Percentiles rank a stretch among this genome's conserved stretches.
Conservation (phyloP, 2,888 invertebrate genomes). For the Allacma fusca region DNA sequence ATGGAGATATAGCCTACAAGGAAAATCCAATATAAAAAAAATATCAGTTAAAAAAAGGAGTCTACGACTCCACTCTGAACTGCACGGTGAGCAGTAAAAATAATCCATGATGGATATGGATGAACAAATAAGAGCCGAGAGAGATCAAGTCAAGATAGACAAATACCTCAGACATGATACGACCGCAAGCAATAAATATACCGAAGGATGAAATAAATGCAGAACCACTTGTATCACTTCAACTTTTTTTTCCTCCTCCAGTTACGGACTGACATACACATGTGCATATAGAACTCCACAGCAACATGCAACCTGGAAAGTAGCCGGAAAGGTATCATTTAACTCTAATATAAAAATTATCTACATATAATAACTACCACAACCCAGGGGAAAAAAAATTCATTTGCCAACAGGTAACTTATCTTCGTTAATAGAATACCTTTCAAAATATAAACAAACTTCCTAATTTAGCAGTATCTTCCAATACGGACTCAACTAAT, state of each 20-base stretch:
- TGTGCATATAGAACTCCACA: too few species aligned
- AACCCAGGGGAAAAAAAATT: background rate
- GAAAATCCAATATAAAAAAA: too few species aligned
- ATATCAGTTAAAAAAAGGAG: too few species aligned
- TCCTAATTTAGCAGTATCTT: slow-evolving; percentile 7
- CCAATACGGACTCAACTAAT: too few species aligned
- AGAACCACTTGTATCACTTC: slow-evolving; percentile 30
- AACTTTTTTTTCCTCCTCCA: background rate
- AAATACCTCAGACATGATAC: slow-evolving; percentile 37
- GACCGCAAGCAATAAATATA: slow-evolving; percentile 28
- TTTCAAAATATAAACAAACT: background rate
- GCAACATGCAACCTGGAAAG: too few species aligned
- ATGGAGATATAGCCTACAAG: too few species aligned
- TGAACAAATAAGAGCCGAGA: slow-evolving; percentile 43
- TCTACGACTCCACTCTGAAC: too few species aligned
- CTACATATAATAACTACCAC: background rate
- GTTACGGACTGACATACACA: background rate
- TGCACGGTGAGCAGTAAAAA: slow-evolving; percentile 24
- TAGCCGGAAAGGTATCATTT: too few species aligned
- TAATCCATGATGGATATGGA: slow-evolving; percentile 36
- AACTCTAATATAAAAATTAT: too few species aligned
- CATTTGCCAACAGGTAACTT: slow-evolving; percentile 4
- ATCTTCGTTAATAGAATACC: slow-evolving; percentile 2
- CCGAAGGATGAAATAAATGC: background rate
- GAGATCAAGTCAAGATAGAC: slow-evolving; percentile 38